Percentiles rank a stretch among this genome's conserved stretches.
phyloP scores from a whole-genome alignment of 2,888 invertebrate genomes.

The Drosophila mulleri region DNA sequence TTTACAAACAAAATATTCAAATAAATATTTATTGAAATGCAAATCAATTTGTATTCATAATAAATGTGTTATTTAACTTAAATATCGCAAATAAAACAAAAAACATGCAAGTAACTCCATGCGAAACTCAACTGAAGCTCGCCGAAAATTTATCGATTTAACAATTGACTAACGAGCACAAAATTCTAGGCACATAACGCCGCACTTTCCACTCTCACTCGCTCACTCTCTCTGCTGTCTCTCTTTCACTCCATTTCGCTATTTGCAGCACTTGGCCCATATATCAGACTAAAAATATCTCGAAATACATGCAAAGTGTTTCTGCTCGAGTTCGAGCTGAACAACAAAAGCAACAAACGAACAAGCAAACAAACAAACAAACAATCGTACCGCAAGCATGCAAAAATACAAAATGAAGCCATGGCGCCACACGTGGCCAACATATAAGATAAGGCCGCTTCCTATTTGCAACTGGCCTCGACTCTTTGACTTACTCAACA shows the following conservation, averaged over 20 bases:
- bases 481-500: background rate
- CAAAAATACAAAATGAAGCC: slow-evolving; percentile 35
- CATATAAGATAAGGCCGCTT: background rate
- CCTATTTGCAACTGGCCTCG: background rate
- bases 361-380: slow-evolving; percentile 19
- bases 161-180: slow-evolving; percentile 57
- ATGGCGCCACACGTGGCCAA: slow-evolving; percentile 27
- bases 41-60: background rate
- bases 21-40: background rate
- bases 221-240: background rate
- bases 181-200: slow-evolving; percentile 45
- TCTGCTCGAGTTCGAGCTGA: slow-evolving; percentile 4
- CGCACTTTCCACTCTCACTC: background rate
- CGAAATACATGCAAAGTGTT: slow-evolving; percentile 30
- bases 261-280: slow-evolving; percentile 45
- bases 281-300: slow-evolving; percentile 21
- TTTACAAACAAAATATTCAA: background rate
- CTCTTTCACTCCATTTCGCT: background rate
- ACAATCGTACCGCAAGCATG: slow-evolving; percentile 39
- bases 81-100: background rate
- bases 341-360: slow-evolving; percentile 14
- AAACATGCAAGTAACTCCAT: background rate
- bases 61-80: background rate
- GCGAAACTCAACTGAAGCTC: slow-evolving; percentile 1
- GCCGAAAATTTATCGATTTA: slow-evolving; percentile 61